Base-by-base conservation (phyloP, 2,797 vertebrate species). In the Neosilurus hyrtlii region DNA sequence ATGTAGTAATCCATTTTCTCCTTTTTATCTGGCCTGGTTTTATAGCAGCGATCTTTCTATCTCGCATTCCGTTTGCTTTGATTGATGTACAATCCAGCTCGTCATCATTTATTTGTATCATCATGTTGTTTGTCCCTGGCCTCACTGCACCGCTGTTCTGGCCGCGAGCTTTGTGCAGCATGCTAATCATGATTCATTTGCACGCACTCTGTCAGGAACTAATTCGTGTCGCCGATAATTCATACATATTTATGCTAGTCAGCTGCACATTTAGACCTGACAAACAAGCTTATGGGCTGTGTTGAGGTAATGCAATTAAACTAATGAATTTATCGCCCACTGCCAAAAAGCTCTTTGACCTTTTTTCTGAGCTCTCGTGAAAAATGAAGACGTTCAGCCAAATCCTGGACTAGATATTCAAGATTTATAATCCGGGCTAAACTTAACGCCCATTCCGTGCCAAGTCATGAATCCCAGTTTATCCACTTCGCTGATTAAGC, bases 181-280 rank as follows among this genome's bases (percentile, higher is more conserved):
- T 65, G 80, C 72, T 74, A 79, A 70, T 5, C 54, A 86, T 84
- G 82, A 84, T 86, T 86, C 85, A 80, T 86, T 83, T 68, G 71
- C 18, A 66, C 83, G 65, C 62, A 24, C 83, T 76, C 52, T 52
- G 26, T 85, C 83, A 82, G 83, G 82, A 85, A 80, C 77, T 83
- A 85, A 86, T 72, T 79, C 65, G 68, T 70, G 75, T 86, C 79
- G 71, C 24, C 20, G 81, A 82, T 84, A 85, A 88, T 86, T 88
- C 85, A 82, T 83, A 80, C 82, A 85, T 83, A 83, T 88, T 85
- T 83, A 85, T 76, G 79, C 82, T 71, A 83, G 85, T 83, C 83
- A 79, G 81, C 83, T 81, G 71, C 82, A 78, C 71, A 56, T 82
- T 77, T 63, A 24, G 75, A 71, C 63, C 75, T 75, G 80, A 85